phyloP scores from a whole-genome alignment of 2,113 vertebrate species.

The Dicaeum eximium region DNA sequence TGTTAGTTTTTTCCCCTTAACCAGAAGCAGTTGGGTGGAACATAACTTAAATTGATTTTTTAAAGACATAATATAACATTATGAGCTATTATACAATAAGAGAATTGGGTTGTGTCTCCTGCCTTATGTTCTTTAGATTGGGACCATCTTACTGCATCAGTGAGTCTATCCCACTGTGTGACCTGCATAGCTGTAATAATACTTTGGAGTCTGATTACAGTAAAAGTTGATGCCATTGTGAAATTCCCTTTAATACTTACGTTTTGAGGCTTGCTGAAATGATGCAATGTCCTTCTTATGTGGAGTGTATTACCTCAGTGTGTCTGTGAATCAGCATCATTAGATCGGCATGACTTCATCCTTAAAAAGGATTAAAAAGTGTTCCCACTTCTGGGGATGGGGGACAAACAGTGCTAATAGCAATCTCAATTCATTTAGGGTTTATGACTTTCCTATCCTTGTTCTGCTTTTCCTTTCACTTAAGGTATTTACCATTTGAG shows the following conservation, averaged over 20 bases:
- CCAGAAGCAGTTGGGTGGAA: constrained; percentile 66
- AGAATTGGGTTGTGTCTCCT: background rate
- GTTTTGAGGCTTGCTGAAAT: constrained; percentile 61
- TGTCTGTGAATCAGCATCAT: constrained; percentile 77
- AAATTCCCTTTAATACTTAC: constrained; percentile 66
- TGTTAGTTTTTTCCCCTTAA: background rate
- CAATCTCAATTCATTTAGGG: background rate
- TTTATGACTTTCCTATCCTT: background rate
- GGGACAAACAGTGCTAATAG: background rate
- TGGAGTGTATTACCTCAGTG: constrained; percentile 72
- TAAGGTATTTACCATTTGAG: background rate
- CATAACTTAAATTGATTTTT: constrained; percentile 40
- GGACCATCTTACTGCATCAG: constrained; percentile 46
- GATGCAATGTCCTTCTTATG: constrained; percentile 62
- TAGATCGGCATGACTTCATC: constrained; percentile 74
- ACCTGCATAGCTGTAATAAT: background rate
- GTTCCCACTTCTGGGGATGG: constrained; percentile 44
- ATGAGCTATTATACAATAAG: background rate
- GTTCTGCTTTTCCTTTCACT: background rate
- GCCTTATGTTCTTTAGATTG: constrained; percentile 7
- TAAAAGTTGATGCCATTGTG: constrained; percentile 69
- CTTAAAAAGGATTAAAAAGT: constrained; percentile 40
- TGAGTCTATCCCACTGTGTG: background rate
- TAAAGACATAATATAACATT: background rate
- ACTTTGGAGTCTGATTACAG: constrained; percentile 47